Conservation (phyloP, 2,797 vertebrate species). For the Rhinatrema bivittatum region DNA sequence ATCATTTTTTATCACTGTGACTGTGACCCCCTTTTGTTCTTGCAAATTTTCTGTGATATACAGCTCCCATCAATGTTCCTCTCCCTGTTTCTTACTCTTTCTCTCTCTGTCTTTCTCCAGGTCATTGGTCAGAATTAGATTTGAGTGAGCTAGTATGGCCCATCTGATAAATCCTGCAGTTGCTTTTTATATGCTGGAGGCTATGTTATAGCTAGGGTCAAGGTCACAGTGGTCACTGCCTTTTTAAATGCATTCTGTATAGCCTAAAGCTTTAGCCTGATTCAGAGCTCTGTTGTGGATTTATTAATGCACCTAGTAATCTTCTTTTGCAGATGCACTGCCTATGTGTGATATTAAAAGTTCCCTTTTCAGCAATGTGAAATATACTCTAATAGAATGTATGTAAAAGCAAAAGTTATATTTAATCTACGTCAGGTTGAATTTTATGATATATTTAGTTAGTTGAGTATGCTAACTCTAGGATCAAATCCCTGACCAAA, state of each 20-base stretch:
- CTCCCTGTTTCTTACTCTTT: background rate
- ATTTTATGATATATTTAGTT: conserved; percentile 7
- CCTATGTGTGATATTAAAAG: background rate
- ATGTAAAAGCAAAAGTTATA: conserved; percentile 4
- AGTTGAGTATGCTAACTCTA: conserved; percentile 11
- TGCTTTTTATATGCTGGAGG: conserved; percentile 27
- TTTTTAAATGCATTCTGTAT: conserved; percentile 19
- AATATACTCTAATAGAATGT: background rate
- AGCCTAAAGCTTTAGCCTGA: conserved; percentile 17
- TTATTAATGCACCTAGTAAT: conserved; percentile 7
- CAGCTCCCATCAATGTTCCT: background rate
- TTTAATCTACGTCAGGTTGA: conserved; percentile 1
- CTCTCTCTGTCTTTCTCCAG: conserved; percentile 16
- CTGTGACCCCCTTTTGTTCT: conserved; percentile 2
- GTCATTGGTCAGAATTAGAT: conserved; percentile 37
- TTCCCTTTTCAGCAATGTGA: background rate
- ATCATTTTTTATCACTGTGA: conserved; percentile 2
- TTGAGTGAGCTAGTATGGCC: conserved; percentile 22
- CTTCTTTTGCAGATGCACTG: background rate
- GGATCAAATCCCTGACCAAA: background rate
- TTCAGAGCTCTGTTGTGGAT: conserved; percentile 3
- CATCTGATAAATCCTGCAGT: conserved; percentile 30
- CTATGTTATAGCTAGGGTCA: conserved; percentile 18
- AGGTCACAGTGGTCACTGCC: conserved; percentile 24
- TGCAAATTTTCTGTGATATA: conserved; percentile 15